phyloP scores from a whole-genome alignment of 2,113 vertebrate species.

The Poeciliopsis turrubarensis region DNA sequence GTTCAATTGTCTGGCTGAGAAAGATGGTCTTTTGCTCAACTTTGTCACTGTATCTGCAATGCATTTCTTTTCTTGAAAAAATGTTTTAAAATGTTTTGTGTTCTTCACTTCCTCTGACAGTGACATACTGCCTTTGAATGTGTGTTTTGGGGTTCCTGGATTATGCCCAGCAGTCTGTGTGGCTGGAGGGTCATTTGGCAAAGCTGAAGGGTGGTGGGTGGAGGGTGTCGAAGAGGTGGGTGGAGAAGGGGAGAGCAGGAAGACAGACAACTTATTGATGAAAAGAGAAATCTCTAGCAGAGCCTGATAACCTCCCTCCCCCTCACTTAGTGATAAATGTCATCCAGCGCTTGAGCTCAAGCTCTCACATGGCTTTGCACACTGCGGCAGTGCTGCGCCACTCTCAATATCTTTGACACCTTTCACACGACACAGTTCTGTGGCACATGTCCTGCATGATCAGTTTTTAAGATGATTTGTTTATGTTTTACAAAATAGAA shows the following conservation, averaged over 20 bases:
- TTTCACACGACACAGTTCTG: slow-evolving; percentile 13
- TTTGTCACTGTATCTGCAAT: not conserved
- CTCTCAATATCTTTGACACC: slow-evolving; percentile 25
- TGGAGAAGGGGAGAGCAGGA: slow-evolving; percentile 45
- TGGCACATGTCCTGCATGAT: not conserved
- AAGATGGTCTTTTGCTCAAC: slow-evolving; percentile 1
- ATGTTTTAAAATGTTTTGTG: slow-evolving; percentile 14
- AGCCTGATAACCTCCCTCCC: slow-evolving; percentile 59
- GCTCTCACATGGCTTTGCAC: slow-evolving; percentile 22
- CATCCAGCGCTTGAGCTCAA: slow-evolving; percentile 12
- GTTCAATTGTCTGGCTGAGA: not conserved
- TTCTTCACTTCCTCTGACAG: slow-evolving; percentile 21
- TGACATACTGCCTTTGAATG: slow-evolving; percentile 17
- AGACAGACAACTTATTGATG: slow-evolving; percentile 71
- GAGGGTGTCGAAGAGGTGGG: slow-evolving; percentile 21
- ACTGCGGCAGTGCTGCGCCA: not conserved
- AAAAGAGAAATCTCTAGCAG: slow-evolving; percentile 61
- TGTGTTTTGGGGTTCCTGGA: slow-evolving; percentile 26
- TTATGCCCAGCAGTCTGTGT: slow-evolving; percentile 23
- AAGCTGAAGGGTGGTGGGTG: slow-evolving; percentile 19
- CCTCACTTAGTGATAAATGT: slow-evolving; percentile 62
- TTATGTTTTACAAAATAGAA: not conserved
- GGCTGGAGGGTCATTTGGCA: slow-evolving; percentile 36
- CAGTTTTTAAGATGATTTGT: not conserved
- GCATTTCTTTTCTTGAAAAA: slow-evolving; percentile 13